Evolutionary conservation across 2,888 invertebrate genomes (phyloP).

Genomic region (Amitus sp.): DNA sequence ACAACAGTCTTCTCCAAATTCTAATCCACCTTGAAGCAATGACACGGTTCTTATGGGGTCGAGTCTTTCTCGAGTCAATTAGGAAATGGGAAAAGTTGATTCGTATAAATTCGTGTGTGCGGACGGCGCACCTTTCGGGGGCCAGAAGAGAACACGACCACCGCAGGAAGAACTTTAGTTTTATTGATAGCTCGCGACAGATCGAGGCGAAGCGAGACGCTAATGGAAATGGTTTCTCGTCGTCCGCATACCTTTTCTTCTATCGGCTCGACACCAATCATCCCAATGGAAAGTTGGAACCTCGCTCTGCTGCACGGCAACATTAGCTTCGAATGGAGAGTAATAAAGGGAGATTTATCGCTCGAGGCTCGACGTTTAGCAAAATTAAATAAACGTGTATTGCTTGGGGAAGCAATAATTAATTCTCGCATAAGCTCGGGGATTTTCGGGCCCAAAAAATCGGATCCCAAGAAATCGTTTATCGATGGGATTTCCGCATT

Average conservation of each 20-base stretch:
- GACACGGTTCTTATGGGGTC: too few relatives aligned
- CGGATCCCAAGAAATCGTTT: too few relatives aligned
- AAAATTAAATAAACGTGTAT: constrained; percentile 17
- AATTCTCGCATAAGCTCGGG: too few relatives aligned
- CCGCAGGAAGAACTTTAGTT: constrained; percentile 32
- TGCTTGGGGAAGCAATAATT: neutral
- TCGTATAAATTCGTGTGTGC: neutral
- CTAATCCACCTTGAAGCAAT: too few relatives aligned
- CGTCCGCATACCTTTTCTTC: constrained; percentile 23
- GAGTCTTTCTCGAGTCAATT: too few relatives aligned
- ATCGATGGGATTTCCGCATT: too few relatives aligned
- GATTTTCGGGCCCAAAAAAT: too few relatives aligned
- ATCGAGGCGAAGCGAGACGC: constrained; percentile 43
- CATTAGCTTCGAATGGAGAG: constrained; percentile 37
- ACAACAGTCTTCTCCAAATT: too few relatives aligned
- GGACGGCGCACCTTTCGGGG: constrained; percentile 31
- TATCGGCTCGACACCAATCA: constrained; percentile 34
- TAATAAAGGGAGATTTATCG: constrained; percentile 39
- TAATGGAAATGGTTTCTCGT: constrained; percentile 49
- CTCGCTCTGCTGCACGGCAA: constrained; percentile 16
- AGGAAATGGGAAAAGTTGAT: neutral
- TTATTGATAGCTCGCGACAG: constrained; percentile 53
- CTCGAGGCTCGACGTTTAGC: constrained; percentile 29
- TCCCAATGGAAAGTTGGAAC: constrained; percentile 28
- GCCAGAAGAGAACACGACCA: constrained; percentile 26